Conservation (phyloP, 2,888 invertebrate genomes). For the Crioceris asparagi region DNA sequence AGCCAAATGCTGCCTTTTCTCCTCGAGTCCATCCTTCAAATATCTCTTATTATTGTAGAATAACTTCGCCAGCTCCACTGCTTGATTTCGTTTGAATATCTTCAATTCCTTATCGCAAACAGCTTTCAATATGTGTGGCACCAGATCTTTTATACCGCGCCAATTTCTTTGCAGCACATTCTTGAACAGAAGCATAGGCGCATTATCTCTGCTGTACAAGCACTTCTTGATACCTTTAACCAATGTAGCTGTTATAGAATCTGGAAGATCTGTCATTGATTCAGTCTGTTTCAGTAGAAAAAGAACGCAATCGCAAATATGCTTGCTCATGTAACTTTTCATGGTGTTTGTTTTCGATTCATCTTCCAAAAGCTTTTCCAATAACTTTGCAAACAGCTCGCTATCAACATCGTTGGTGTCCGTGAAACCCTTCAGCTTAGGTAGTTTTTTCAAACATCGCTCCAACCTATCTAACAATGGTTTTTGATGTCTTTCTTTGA, state of each 20-base stretch:
- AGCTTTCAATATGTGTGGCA: slow-evolving; percentile 47
- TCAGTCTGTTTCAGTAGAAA: slow-evolving; percentile 54
- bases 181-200: slow-evolving; percentile 56
- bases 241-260: slow-evolving; percentile 41
- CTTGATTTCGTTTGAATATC: slow-evolving; percentile 56
- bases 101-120: slow-evolving; percentile 50
- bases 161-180: slow-evolving; percentile 54
- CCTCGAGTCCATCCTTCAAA: slow-evolving; percentile 31
- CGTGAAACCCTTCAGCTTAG: slow-evolving; percentile 50
- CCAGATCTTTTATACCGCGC: slow-evolving; percentile 51
- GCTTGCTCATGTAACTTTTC: slow-evolving; percentile 55
- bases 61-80: slow-evolving; percentile 51
- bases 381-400: slow-evolving; percentile 45
- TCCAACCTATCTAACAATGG: slow-evolving; percentile 55
- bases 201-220: slow-evolving; percentile 52
- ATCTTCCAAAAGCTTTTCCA: slow-evolving; percentile 54
- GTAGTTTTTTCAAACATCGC: slow-evolving; percentile 49
- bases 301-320: slow-evolving; percentile 51
- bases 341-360: too few relatives aligned
- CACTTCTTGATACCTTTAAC: slow-evolving; percentile 46
- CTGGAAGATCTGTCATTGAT: slow-evolving; percentile 32
- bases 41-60: slow-evolving; percentile 52
- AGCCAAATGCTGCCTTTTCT: slow-evolving; percentile 25
- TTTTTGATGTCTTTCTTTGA: slow-evolving; percentile 55
- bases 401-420: slow-evolving; percentile 45